Conservation (phyloP, 2,113 vertebrate genomes). For the Mustela nigripes region DNA sequence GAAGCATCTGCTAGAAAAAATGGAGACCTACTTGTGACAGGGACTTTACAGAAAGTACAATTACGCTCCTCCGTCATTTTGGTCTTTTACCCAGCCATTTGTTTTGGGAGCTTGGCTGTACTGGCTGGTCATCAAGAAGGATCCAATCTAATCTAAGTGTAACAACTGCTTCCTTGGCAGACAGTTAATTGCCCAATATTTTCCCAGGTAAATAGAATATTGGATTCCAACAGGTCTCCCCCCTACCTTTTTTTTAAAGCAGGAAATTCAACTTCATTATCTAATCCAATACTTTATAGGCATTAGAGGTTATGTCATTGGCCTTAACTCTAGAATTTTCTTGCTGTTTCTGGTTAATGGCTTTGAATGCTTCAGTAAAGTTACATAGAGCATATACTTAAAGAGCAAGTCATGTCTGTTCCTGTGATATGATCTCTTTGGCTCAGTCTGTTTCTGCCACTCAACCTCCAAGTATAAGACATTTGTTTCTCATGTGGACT, state of each 20-base stretch:
- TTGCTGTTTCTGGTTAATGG: slow-evolving; percentile 90
- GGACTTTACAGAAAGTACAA: neutral
- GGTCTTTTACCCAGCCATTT: neutral
- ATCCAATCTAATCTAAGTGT: slow-evolving; percentile 92
- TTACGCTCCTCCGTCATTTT: neutral
- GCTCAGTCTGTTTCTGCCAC: slow-evolving; percentile 93
- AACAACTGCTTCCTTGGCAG: slow-evolving; percentile 92
- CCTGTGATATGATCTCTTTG: slow-evolving; percentile 91
- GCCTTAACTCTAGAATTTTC: slow-evolving; percentile 92
- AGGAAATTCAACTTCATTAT: slow-evolving; percentile 93
- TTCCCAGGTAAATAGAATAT: slow-evolving; percentile 92
- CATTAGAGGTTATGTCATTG: slow-evolving; percentile 91
- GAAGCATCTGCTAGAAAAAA: neutral
- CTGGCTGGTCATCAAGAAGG: neutral
- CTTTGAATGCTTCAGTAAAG: slow-evolving; percentile 93
- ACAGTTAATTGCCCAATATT: slow-evolving; percentile 93
- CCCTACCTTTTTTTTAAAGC: slow-evolving; percentile 85
- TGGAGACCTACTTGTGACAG: neutral
- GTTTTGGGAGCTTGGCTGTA: neutral
- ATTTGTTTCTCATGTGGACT: slow-evolving; percentile 86
- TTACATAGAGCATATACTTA: slow-evolving; percentile 95
- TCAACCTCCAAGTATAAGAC: slow-evolving; percentile 91
- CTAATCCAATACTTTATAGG: slow-evolving; percentile 91
- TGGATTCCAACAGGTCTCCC: slow-evolving; percentile 89
- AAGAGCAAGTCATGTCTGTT: slow-evolving; percentile 92